Evolutionary conservation across 64 coral and sea anemone genomes (phyloP), one percentile per base, ranked within the genome.

Genomic region (Montipora capricornis): DNA sequence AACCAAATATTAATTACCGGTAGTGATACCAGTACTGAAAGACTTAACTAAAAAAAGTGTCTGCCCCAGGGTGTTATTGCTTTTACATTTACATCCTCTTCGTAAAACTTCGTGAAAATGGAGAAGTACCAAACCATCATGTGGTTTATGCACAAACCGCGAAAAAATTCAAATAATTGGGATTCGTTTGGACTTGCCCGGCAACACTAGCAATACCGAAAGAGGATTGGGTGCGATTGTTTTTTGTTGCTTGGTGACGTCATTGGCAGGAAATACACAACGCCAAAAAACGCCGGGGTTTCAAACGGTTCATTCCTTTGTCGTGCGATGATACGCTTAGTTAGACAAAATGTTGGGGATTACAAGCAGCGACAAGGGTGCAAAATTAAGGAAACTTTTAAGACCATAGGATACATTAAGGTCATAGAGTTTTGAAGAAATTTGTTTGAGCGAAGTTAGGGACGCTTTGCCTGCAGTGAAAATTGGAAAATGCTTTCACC

Each of bases 201-300:
- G 45, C 82, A 45, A 48, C 45, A 46, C 47, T 20, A 78, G 12
- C 2, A 44, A 83, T 67, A 11, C 4, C 60, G 62, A 83, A 68
- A 66, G 58, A 50, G 82, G 64, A 86, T 86, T 86, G 82, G 82
- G 44, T 86, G 17, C 4, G 19, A 71, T 70, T 86, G 82, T 73
- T 22, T 73, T 13, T 47, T 71, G 82, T 86, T 86, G 82, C 82
- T 14, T 17, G 82, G 82, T 86, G 82, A 86, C 82, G 82, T 86
- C 82, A 86, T 49, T 45, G 9, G 16, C 13, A 61, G 67, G 60
- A n/a, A 86, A 73, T 17, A 7, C 4, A 48, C 15, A 12, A 7
- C 13, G 53, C 11, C 37, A 37, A 37, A 55, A 55, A 55, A 46
- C 59, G 11, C 55, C 81, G 59, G 81, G 59, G 16, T 67, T 84